Evolutionary conservation across 2,113 vertebrate genomes (phyloP).

Genomic region (Castor canadensis): DNA sequence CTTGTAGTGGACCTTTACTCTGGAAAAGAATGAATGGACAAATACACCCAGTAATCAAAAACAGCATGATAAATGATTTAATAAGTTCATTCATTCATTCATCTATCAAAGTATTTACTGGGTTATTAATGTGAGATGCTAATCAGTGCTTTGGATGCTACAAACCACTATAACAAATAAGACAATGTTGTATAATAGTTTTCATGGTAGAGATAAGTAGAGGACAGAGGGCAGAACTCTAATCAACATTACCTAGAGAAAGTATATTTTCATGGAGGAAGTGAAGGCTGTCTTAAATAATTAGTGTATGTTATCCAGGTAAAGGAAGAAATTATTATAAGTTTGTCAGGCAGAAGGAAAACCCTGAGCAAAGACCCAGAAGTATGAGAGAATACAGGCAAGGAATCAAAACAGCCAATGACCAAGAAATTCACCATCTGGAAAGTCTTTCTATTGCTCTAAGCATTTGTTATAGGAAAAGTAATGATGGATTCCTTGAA

Average conservation of each 20-base stretch:
- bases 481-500: slow-evolving; percentile 49
- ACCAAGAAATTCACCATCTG: slow-evolving; percentile 54
- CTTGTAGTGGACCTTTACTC: background rate
- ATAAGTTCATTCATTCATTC: background rate
- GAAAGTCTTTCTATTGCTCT: slow-evolving; percentile 51
- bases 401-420: background rate
- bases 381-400: background rate
- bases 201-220: background rate
- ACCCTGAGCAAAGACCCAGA: slow-evolving; percentile 27
- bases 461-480: slow-evolving; percentile 49
- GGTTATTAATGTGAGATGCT: background rate
- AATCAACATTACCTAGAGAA: background rate
- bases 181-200: background rate
- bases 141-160: background rate
- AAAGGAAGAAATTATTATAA: slow-evolving; percentile 6
- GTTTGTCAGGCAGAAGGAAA: slow-evolving; percentile 36
- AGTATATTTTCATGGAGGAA: background rate
- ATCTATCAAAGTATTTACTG: background rate
- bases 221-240: background rate
- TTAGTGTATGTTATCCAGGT: background rate
- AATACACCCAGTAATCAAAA: slow-evolving; percentile 8
- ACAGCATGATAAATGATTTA: background rate
- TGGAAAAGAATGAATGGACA: background rate
- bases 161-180: background rate
- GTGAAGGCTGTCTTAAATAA: background rate